Evolutionary conservation across 2,888 invertebrate species (phyloP).

Genomic region (Notocelia uddmanniana): DNA sequence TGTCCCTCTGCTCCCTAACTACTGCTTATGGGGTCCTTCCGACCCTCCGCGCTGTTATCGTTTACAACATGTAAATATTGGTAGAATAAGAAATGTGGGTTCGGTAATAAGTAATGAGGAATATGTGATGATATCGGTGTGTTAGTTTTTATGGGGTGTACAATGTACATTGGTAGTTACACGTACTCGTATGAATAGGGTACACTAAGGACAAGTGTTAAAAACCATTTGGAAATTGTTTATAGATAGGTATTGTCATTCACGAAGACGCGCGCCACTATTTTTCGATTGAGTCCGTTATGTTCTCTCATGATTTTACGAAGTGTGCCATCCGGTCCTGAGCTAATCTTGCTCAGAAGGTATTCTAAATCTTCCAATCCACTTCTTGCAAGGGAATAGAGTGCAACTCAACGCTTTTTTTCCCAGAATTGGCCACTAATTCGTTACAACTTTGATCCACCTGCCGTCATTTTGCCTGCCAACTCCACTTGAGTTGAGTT

Average conservation of each 20-base stretch:
- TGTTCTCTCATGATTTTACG: no score
- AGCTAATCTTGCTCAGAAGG: no score
- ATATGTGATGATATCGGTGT: slow-evolving; percentile 32
- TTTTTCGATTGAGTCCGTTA: no score
- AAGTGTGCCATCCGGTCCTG: no score
- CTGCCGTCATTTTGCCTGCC: no score
- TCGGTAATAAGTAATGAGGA: slow-evolving; percentile 37
- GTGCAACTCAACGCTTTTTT: no score
- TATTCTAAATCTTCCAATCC: no score
- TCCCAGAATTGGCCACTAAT: no score
- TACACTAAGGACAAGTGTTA: not conserved
- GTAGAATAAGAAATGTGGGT: slow-evolving; percentile 53
- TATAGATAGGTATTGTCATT: not conserved
- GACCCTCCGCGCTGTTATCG: slow-evolving; percentile 59
- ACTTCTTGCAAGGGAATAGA: no score
- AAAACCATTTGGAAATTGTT: not conserved
- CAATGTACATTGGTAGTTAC: slow-evolving; percentile 2
- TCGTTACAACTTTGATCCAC: no score
- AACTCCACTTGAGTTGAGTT: no score
- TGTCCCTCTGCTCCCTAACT: slow-evolving; percentile 69
- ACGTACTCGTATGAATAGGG: slow-evolving; percentile 15
- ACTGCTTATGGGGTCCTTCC: slow-evolving; percentile 66
- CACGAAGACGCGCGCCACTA: no score
- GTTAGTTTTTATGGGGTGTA: slow-evolving; percentile 33
- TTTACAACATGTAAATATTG: slow-evolving; percentile 77